Evolutionary conservation across 2,888 invertebrate genomes (phyloP).

Genomic region (Micoletzkya japonica): DNA sequence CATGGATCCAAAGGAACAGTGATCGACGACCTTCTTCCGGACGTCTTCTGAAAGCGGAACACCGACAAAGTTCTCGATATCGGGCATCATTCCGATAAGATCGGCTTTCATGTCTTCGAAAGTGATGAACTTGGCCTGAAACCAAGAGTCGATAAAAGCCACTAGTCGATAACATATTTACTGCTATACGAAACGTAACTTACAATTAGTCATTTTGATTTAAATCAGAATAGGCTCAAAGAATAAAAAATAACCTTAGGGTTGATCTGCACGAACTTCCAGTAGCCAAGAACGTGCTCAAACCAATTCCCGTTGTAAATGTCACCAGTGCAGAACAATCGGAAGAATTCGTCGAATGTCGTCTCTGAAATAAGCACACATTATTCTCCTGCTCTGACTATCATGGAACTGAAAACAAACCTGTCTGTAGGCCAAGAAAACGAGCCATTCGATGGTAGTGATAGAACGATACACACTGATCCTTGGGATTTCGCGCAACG

Average conservation of each 20-base stretch:
- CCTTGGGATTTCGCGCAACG: slow-evolving; percentile 67
- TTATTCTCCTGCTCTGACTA: background rate
- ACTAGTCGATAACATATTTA: too few relatives aligned
- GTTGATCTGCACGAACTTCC: slow-evolving; percentile 59
- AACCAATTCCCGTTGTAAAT: slow-evolving; percentile 67
- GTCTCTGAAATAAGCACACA: slow-evolving; percentile 41
- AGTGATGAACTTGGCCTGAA: slow-evolving; percentile 55
- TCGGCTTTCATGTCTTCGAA: slow-evolving; percentile 70
- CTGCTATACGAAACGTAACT: too few relatives aligned
- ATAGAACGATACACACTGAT: slow-evolving; percentile 66
- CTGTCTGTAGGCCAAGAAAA: slow-evolving; percentile 60
- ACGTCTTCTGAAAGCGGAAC: slow-evolving; percentile 69
- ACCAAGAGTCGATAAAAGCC: background rate
- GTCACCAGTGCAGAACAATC: slow-evolving; percentile 64
- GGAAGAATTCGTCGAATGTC: slow-evolving; percentile 65
- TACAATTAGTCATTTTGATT: too few relatives aligned
- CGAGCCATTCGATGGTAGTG: slow-evolving; percentile 64
- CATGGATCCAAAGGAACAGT: slow-evolving; percentile 80
- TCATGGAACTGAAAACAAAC: background rate
- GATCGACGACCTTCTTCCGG: slow-evolving; percentile 73
- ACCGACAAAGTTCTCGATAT: slow-evolving; percentile 76
- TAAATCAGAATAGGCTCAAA: too few relatives aligned
- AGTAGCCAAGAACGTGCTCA: slow-evolving; percentile 66
- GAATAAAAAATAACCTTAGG: slow-evolving; percentile 61
- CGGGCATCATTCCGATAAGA: slow-evolving; percentile 72